Conservation (phyloP, 2,113 vertebrate species). For the Chiloscyllium plagiosum region DNA sequence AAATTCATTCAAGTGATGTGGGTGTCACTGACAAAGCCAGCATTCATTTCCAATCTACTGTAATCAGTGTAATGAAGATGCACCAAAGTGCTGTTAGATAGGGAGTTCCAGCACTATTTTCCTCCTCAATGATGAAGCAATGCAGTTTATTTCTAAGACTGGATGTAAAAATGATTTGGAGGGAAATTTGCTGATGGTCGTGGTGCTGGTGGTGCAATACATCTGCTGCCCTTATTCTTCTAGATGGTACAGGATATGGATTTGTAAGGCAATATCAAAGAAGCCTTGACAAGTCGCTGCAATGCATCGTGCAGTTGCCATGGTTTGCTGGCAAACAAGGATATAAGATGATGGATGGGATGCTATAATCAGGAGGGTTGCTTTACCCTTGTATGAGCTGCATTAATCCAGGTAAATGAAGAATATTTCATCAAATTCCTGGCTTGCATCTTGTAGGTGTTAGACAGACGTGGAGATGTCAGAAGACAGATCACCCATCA, state of each 20-base stretch:
- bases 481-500: background rate
- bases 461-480: background rate
- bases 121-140: background rate
- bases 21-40: background rate
- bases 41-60: background rate
- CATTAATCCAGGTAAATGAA: background rate
- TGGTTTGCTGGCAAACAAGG: background rate
- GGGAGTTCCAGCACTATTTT: background rate
- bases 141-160: too few species aligned
- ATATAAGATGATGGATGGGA: background rate
- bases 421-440: background rate
- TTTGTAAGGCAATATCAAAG: background rate
- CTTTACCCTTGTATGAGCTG: background rate
- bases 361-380: background rate
- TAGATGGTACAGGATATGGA: background rate
- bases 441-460: background rate
- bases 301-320: background rate
- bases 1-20: background rate
- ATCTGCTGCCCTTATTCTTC: background rate
- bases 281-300: background rate
- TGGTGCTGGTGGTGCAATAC: background rate
- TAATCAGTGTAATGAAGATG: background rate
- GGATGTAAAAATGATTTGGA: background rate
- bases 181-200: background rate
- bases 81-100: background rate